phyloP scores from a whole-genome alignment of 2,888 invertebrate genomes.

The Tetranychus truncatus region DNA sequence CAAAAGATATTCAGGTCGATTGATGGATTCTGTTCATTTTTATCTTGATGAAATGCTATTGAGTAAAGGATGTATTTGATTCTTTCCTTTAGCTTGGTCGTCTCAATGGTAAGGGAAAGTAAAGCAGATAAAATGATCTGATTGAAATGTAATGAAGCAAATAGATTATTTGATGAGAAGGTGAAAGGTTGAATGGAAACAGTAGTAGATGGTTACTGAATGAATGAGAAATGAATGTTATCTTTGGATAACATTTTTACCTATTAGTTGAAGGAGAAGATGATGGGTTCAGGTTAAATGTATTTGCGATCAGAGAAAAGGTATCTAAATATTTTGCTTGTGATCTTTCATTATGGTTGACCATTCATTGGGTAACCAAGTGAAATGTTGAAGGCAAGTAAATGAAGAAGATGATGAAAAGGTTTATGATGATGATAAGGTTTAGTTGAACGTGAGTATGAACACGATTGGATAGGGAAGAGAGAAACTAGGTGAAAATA shows the following conservation, averaged over 20 bases:
- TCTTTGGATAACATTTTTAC: neutral
- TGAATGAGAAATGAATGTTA: neutral
- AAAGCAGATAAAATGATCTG: neutral
- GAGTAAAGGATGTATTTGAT: no score
- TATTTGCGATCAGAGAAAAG: neutral
- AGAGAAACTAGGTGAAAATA: neutral
- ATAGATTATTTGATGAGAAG: neutral
- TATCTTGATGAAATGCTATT: no score
- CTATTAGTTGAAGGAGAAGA: neutral
- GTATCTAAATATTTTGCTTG: neutral
- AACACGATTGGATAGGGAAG: neutral
- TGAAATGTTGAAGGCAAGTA: neutral
- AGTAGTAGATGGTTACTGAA: neutral
- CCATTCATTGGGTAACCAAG: constrained; percentile 1
- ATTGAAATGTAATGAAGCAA: neutral
- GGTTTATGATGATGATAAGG: neutral
- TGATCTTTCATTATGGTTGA: neutral
- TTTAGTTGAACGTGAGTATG: neutral
- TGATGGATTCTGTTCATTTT: no score
- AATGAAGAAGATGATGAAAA: neutral
- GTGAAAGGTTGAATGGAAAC: neutral
- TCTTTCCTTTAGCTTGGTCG: no score
- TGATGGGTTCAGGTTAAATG: neutral
- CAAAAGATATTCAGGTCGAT: no score
- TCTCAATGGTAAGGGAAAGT: no score